Evolutionary conservation across 1,140 invertebrate species (phyloP).

Genomic region (Oppia nitens): DNA sequence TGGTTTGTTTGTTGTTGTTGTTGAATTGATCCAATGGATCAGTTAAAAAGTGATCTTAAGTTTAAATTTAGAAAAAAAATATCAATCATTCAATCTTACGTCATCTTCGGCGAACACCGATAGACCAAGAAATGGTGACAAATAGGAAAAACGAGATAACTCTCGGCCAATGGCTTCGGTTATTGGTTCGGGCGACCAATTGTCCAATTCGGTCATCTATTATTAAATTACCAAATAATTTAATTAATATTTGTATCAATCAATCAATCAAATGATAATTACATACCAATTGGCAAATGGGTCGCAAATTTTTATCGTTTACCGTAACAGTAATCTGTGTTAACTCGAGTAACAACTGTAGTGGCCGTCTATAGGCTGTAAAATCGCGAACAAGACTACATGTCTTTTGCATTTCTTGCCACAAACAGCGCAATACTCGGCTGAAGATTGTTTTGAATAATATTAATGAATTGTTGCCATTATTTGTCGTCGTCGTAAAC

Average conservation of each 20-base stretch:
- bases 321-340: constrained; percentile 43
- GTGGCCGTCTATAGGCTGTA: constrained; percentile 48
- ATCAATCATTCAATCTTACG: constrained; percentile 24
- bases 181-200: constrained; percentile 54
- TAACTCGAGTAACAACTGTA: constrained; percentile 45
- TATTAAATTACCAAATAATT: constrained; percentile 1
- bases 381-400: constrained; percentile 47
- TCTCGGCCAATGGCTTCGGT: constrained; percentile 56
- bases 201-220: constrained; percentile 36
- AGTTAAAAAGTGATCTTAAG: not conserved
- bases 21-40: too few species aligned
- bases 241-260: constrained; percentile 10
- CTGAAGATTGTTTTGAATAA: constrained; percentile 34
- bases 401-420: constrained; percentile 40
- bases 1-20: too few species aligned
- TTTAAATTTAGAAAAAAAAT: not conserved
- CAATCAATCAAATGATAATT: constrained; percentile 2
- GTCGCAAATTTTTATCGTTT: constrained; percentile 43
- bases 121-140: constrained; percentile 73
- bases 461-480: not conserved
- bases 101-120: constrained; percentile 87
- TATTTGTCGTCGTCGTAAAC: not conserved
- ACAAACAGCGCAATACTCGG: constrained; percentile 49
- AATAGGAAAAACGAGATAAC: constrained; percentile 55
- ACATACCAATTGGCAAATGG: constrained; percentile 58